Conservation (phyloP, 2,888 invertebrate species). For the Mamestra brassicae region DNA sequence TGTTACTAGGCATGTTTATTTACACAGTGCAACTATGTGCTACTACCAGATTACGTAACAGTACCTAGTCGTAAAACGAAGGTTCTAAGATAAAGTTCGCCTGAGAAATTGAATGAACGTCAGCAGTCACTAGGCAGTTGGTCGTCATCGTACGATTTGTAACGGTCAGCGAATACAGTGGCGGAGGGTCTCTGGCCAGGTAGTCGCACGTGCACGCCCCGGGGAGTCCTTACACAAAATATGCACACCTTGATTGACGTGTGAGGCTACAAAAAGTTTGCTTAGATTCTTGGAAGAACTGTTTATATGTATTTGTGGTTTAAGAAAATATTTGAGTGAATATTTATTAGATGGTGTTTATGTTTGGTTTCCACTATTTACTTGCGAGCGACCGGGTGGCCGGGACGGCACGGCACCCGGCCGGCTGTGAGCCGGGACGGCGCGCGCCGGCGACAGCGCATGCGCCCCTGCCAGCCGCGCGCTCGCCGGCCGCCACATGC, state of each 20-base stretch:
- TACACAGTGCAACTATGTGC: background rate
- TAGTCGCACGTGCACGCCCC: slow-evolving; percentile 33
- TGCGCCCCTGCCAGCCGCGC: slow-evolving; percentile 28
- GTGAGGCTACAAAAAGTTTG: slow-evolving; percentile 5
- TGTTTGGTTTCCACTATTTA: slow-evolving; percentile 27
- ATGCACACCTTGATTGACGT: slow-evolving; percentile 25
- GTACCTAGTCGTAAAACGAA: slow-evolving; percentile 6
- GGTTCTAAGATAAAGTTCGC: slow-evolving; percentile 37
- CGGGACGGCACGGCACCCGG: slow-evolving; percentile 5
- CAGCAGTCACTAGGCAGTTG: slow-evolving; percentile 22
- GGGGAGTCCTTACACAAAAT: slow-evolving; percentile 11
- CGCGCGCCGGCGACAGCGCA: slow-evolving; percentile 52
- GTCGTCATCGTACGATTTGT: slow-evolving; percentile 16
- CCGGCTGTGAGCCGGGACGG: slow-evolving; percentile 2
- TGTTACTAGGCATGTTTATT: background rate
- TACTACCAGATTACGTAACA: slow-evolving; percentile 12
- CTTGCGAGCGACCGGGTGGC: background rate
- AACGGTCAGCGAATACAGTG: slow-evolving; percentile 31
- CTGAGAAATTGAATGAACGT: slow-evolving; percentile 38
- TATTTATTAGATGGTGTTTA: slow-evolving; percentile 6
- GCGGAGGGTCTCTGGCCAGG: slow-evolving; percentile 28
- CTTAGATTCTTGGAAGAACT: slow-evolving; percentile 9
- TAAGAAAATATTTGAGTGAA: background rate
- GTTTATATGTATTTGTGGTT: background rate
- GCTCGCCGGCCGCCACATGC: slow-evolving; percentile 43